These are phyloP conservation scores for Bombyx mori DNA, from an alignment of 1,140 invertebrate species.

Conservation along the genomic window DNA sequence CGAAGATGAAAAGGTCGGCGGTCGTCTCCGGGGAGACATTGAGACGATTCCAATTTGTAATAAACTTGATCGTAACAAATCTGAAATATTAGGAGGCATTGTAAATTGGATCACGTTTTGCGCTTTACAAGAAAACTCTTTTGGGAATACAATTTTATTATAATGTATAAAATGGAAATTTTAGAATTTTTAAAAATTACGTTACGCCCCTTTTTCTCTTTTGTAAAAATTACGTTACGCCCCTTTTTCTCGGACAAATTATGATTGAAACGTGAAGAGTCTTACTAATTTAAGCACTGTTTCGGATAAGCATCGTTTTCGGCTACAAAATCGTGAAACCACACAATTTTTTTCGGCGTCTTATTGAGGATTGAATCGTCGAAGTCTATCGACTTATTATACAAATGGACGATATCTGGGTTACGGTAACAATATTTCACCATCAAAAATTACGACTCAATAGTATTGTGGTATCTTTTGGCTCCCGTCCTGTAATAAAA, in stretches of 20 bases:
- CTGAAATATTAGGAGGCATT: slow-evolving; percentile 24
- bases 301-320: neutral
- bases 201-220: neutral
- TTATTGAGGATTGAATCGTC: slow-evolving; percentile 30
- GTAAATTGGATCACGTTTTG: slow-evolving; percentile 48
- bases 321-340: slow-evolving; percentile 8
- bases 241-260: no score
- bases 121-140: slow-evolving; percentile 26
- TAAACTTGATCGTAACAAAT: slow-evolving; percentile 21
- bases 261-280: no score
- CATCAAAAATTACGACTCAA: slow-evolving; percentile 40
- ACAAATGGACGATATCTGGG: slow-evolving; percentile 48
- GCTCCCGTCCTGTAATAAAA: slow-evolving; percentile 31
- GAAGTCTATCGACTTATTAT: slow-evolving; percentile 53
- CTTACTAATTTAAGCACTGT: no score
- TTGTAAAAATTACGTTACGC: no score
- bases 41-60: slow-evolving; percentile 40
- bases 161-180: neutral
- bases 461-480: slow-evolving; percentile 30
- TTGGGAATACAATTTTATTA: slow-evolving; percentile 25
- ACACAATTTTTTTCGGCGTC: slow-evolving; percentile 37
- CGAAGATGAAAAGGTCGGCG: slow-evolving; percentile 5
- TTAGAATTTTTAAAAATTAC: neutral
- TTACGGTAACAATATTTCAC: slow-evolving; percentile 45
- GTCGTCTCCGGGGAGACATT: slow-evolving; percentile 26